These are phyloP conservation scores for Bergia sp. DNA, from an alignment of 92 coral and sea anemone species.

Conservation along the genomic window DNA sequence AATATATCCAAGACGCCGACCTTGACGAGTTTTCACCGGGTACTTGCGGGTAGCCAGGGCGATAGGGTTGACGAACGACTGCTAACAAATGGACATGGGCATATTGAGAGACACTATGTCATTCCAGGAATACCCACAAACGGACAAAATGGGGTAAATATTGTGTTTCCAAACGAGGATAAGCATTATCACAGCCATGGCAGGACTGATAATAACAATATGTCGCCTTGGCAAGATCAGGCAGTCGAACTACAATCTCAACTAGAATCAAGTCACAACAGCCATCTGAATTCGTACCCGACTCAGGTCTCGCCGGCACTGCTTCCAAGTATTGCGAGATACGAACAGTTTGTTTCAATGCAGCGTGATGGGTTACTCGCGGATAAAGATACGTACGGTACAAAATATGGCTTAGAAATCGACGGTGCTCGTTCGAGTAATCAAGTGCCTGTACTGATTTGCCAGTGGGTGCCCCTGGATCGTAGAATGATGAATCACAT, in stretches of 20 bases:
- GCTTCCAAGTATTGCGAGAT: conserved; percentile 16
- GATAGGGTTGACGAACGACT: conserved; percentile 39
- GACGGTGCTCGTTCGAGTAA: conserved; percentile 21
- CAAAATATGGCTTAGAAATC: conserved; percentile 43
- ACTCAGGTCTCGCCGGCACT: conserved; percentile 32
- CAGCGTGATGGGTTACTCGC: conserved; percentile 15
- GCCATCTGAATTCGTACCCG: conserved; percentile 24
- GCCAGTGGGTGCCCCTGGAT: conserved; percentile 79
- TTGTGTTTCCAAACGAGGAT: conserved; percentile 60
- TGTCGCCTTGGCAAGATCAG: conserved; percentile 35
- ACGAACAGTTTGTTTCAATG: conserved; percentile 25
- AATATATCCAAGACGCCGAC: conserved; percentile 5
- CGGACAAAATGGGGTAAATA: conserved; percentile 75
- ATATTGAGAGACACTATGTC: conserved; percentile 28
- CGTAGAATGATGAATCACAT: conserved; percentile 64
- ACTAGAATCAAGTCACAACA: conserved; percentile 3
- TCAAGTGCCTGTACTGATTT: conserved; percentile 65
- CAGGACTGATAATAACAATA: background rate
- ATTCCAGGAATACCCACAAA: conserved; percentile 76
- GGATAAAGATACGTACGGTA: conserved; percentile 26
- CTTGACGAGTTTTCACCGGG: conserved; percentile 18
- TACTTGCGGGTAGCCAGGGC: conserved; percentile 1
- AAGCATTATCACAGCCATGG: conserved; percentile 57
- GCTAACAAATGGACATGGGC: conserved; percentile 28
- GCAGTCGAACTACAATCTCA: background rate